Percentiles rank a stretch among this genome's conserved stretches.
Conservation (phyloP, 2,888 invertebrate genomes). For the Andrena flavipes region DNA sequence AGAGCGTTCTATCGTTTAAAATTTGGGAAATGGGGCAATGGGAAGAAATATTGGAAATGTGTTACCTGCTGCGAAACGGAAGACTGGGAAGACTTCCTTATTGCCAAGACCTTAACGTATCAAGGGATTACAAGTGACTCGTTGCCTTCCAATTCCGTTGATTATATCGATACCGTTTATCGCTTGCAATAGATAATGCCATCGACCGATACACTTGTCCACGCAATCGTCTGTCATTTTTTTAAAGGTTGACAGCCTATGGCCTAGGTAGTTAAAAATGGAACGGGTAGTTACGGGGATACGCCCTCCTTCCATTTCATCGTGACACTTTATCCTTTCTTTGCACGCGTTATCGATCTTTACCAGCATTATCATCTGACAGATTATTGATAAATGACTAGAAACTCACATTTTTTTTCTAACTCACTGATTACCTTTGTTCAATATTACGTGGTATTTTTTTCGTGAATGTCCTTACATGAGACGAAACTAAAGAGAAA, state of each 20-base stretch:
- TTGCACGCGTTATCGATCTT: too few species aligned
- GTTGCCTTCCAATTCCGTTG: background rate
- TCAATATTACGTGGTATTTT: too few species aligned
- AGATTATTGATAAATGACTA: too few species aligned
- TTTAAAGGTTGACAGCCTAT: background rate
- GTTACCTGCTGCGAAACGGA: too few species aligned
- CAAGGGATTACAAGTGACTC: background rate
- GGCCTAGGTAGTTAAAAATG: background rate
- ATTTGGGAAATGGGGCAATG: too few species aligned
- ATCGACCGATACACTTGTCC: background rate
- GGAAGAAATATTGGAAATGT: too few species aligned
- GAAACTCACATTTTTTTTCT: too few species aligned
- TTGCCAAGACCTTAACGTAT: background rate
- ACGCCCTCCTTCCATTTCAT: background rate
- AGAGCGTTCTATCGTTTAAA: too few species aligned
- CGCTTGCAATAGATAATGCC: background rate
- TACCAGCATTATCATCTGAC: background rate
- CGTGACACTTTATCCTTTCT: background rate
- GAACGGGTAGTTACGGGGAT: background rate
- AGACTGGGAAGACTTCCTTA: too few species aligned
- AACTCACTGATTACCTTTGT: too few species aligned
- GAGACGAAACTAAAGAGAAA: too few species aligned
- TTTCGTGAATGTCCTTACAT: too few species aligned
- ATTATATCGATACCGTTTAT: background rate
- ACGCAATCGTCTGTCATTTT: background rate